Evolutionary conservation across 2,113 vertebrate genomes (phyloP), one percentile per base, ranked within the genome.

Genomic region (Crypturellus undulatus): DNA sequence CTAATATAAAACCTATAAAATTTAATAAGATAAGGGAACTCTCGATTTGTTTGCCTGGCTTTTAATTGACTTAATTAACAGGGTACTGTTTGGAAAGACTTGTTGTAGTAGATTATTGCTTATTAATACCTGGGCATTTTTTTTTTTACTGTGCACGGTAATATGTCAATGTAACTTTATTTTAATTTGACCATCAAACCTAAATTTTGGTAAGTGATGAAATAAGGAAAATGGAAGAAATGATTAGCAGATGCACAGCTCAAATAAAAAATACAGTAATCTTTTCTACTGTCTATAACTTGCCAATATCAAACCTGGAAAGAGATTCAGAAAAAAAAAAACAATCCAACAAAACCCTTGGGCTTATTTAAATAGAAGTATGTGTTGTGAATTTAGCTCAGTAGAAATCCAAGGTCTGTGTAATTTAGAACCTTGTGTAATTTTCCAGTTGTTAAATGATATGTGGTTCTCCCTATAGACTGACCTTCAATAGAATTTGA

Each of bases 381-480:
- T 38, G 60, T 36, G 36, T 68, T 68, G 62, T 94, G 60, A 72
- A 80, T 93, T 92, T 78, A 93, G 80, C 12, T 45, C 30, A 84
- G 45, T 32, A 75, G 73, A 78, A 91, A 89, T 77, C 38, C 90
- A 96, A 94, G 93, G 70, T 89, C 77, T 95, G 81, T 96, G 84
- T 96, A 79, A 92, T 84, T 92, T 96, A 87, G 84, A 87, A 68
- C 32, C 51, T 84, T 91, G 89, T 94, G 70, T 92, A 94, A 89
- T 89, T 96, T 94, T 95, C 92, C 51, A 47, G 54, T 68, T 84
- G 30, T 67, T 92, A 91, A 86, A 89, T 80, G 43, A 78, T 73
- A 21, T 1, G 8, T 80, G 56, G 16, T 68, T 92, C 34, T 89
- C 51, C 72, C 65, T 90, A 70, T 59, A 69, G 47, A 52, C 42